phyloP scores from a whole-genome alignment of 2,113 vertebrate species.

The Anseranas semipalmata region DNA sequence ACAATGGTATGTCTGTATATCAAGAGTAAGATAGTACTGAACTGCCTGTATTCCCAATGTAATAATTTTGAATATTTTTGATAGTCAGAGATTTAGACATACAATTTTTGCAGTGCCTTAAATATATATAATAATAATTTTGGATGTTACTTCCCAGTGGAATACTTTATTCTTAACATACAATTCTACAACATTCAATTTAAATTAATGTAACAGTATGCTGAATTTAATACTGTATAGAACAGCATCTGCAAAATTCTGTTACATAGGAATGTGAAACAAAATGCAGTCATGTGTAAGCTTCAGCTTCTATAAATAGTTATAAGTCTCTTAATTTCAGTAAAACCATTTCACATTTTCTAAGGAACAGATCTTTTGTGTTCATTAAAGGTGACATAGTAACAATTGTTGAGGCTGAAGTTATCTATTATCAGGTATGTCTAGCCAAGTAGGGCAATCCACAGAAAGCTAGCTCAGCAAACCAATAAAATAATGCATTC shows the following conservation, averaged over 20 bases:
- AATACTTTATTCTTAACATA: background rate
- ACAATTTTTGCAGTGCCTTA: background rate
- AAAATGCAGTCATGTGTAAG: background rate
- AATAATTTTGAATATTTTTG: background rate
- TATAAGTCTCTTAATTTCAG: background rate
- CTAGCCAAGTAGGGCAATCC: background rate
- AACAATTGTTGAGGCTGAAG: background rate
- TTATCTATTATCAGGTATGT: background rate
- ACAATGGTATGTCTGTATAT: background rate
- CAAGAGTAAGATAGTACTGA: background rate
- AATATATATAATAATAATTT: background rate
- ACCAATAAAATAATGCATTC: background rate
- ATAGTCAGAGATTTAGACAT: background rate
- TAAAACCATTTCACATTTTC: background rate
- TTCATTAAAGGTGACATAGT: constrained; percentile 10
- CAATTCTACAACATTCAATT: background rate
- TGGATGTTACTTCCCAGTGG: background rate
- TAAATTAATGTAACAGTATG: background rate
- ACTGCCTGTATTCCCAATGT: background rate
- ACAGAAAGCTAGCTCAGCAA: constrained; percentile 10
- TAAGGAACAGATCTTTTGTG: background rate
- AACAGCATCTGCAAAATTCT: background rate
- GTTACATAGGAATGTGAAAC: background rate
- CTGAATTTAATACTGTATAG: background rate
- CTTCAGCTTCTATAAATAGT: background rate